Conservation (phyloP, 2,888 invertebrate species). For the Meandrusa payeni region DNA sequence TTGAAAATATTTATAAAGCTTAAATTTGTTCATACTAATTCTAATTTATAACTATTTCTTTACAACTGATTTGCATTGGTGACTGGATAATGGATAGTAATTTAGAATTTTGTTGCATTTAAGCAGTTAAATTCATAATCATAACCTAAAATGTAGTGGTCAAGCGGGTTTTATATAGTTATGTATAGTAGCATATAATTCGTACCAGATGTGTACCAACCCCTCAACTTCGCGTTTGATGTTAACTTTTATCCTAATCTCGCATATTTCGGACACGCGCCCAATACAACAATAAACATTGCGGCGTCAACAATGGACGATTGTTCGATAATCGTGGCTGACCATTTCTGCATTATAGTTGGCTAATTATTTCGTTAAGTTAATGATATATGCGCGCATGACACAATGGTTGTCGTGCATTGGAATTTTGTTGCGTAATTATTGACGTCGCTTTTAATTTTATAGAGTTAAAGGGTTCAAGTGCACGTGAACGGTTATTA, state of each 20-base stretch:
- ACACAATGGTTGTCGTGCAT: conserved; percentile 42
- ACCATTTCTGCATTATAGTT: conserved; percentile 54
- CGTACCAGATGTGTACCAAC: conserved; percentile 50
- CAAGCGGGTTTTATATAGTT: too few relatives aligned
- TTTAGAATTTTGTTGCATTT: too few relatives aligned
- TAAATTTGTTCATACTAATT: too few relatives aligned
- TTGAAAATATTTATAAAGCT: too few relatives aligned
- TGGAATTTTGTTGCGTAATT: conserved; percentile 44
- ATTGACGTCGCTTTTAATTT: conserved; percentile 23
- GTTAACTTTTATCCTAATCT: conserved; percentile 43
- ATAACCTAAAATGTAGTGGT: too few relatives aligned
- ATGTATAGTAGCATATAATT: conserved; percentile 7
- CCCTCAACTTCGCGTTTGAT: conserved; percentile 38
- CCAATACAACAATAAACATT: conserved; percentile 58
- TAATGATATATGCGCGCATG: conserved; percentile 52
- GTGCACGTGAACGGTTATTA: too few relatives aligned
- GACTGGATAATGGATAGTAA: too few relatives aligned
- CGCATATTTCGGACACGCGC: conserved; percentile 54
- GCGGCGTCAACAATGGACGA: conserved; percentile 50
- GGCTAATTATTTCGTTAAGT: conserved; percentile 70
- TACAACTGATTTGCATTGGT: too few relatives aligned
- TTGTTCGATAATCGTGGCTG: conserved; percentile 45
- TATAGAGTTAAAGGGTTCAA: too few relatives aligned
- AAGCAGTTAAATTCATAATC: too few relatives aligned
- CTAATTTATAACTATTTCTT: too few relatives aligned